These are phyloP conservation scores for Napeogenes sylphis DNA, from an alignment of 2,888 invertebrate genomes.

Conservation along the genomic window DNA sequence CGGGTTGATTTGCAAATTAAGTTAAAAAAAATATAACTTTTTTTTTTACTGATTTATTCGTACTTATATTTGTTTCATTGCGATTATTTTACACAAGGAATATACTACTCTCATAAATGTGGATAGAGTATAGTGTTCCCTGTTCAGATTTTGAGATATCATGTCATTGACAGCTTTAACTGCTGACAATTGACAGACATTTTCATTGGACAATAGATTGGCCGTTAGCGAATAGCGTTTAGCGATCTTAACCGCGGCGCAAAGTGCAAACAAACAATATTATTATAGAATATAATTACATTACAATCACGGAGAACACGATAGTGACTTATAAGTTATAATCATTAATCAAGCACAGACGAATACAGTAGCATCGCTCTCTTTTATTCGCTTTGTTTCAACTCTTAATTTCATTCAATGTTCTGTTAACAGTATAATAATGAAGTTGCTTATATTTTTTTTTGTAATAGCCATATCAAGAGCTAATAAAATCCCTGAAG, in stretches of 20 bases:
- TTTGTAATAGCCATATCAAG: conserved; percentile 15
- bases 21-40: too few relatives aligned
- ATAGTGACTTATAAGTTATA: neutral
- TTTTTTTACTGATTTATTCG: too few relatives aligned
- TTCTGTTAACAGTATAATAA: neutral
- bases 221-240: neutral
- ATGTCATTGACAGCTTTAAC: neutral
- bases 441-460: conserved; percentile 23
- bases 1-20: too few relatives aligned
- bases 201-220: neutral
- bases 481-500: conserved; percentile 10
- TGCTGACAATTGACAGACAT: neutral
- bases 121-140: conserved; percentile 9
- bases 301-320: too few relatives aligned
- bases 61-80: too few relatives aligned
- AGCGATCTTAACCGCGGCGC: neutral
- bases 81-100: too few relatives aligned
- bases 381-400: neutral
- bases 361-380: neutral
- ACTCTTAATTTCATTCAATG: neutral
- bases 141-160: neutral
- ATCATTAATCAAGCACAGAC: neutral
- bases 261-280: conserved; percentile 1
- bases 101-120: too few relatives aligned
- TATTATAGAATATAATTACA: neutral